Conservation (phyloP, 2,797 vertebrate species). For the Periparus ater region DNA sequence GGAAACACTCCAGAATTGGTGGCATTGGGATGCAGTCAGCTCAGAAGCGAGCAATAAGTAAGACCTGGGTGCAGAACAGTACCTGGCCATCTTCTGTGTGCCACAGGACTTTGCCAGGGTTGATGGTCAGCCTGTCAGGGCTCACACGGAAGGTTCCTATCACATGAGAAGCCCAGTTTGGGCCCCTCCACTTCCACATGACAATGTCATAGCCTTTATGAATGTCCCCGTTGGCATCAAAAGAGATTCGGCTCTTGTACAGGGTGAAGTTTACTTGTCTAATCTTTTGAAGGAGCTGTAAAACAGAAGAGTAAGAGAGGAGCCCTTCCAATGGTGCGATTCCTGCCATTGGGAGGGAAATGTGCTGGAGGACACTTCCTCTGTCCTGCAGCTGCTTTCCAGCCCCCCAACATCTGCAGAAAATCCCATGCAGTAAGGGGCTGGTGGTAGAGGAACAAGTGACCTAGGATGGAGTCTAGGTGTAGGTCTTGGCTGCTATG, state of each 20-base stretch:
- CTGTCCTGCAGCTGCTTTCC: neutral
- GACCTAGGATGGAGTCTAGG: neutral
- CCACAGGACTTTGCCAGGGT: slow-evolving; percentile 76
- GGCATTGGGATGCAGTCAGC: neutral
- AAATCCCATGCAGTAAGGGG: neutral
- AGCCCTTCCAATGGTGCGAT: neutral
- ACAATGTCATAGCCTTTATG: slow-evolving; percentile 74
- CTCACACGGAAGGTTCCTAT: slow-evolving; percentile 73
- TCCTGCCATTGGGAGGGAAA: neutral
- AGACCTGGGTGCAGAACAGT: neutral
- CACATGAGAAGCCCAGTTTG: slow-evolving; percentile 37
- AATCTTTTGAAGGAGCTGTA: slow-evolving; percentile 82
- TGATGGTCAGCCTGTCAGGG: slow-evolving; percentile 62
- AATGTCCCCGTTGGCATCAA: slow-evolving; percentile 77
- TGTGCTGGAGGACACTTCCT: neutral
- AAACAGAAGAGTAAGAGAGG: neutral
- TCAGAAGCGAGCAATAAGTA: neutral
- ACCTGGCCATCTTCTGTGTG: slow-evolving; percentile 52
- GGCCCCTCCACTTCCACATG: slow-evolving; percentile 77
- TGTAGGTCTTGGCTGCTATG: neutral
- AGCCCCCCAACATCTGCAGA: neutral
- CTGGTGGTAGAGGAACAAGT: neutral
- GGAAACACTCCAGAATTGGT: neutral
- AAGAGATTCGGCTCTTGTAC: slow-evolving; percentile 72
- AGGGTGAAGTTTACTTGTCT: slow-evolving; percentile 82